phyloP scores from a whole-genome alignment of 2,113 vertebrate genomes.

The Clarias batrachus region DNA sequence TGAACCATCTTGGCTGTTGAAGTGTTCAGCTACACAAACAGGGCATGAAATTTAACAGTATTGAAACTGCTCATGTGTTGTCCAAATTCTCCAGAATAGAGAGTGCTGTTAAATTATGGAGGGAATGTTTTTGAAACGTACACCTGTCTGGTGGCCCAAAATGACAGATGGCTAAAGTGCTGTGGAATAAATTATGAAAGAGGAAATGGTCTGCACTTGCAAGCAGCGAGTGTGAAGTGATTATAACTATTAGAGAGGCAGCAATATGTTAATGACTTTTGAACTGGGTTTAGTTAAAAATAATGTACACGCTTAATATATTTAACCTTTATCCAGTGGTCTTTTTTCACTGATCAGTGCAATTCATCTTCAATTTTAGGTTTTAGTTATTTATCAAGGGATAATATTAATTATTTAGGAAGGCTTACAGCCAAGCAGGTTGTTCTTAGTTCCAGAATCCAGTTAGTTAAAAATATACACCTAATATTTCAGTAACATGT shows the following conservation, averaged over 20 bases:
- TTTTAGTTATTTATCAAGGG: background rate
- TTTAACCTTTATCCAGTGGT: slow-evolving; percentile 32
- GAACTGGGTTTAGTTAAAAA: slow-evolving; percentile 40
- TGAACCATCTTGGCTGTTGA: slow-evolving; percentile 40
- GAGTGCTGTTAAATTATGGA: background rate
- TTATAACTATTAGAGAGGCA: slow-evolving; percentile 28
- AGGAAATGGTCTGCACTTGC: slow-evolving; percentile 38
- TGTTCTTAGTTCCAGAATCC: background rate
- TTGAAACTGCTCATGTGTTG: slow-evolving; percentile 62
- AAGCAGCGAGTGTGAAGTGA: slow-evolving; percentile 40
- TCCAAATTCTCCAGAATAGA: slow-evolving; percentile 43
- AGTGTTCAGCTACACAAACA: slow-evolving; percentile 68
- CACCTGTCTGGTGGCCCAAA: slow-evolving; percentile 25
- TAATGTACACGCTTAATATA: slow-evolving; percentile 49
- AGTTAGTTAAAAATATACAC: too few species aligned
- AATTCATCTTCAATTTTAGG: background rate
- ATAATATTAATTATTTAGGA: background rate
- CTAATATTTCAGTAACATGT: too few species aligned
- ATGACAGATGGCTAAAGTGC: slow-evolving; percentile 39
- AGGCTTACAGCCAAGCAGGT: background rate
- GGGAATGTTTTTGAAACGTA: slow-evolving; percentile 17
- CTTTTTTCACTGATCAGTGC: slow-evolving; percentile 21
- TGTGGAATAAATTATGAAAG: slow-evolving; percentile 46
- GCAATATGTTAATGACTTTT: slow-evolving; percentile 48
- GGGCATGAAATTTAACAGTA: slow-evolving; percentile 71